Base-by-base conservation (phyloP, 53 echinoderm and acorn worm genomes). In the Pentamera pediparva region DNA sequence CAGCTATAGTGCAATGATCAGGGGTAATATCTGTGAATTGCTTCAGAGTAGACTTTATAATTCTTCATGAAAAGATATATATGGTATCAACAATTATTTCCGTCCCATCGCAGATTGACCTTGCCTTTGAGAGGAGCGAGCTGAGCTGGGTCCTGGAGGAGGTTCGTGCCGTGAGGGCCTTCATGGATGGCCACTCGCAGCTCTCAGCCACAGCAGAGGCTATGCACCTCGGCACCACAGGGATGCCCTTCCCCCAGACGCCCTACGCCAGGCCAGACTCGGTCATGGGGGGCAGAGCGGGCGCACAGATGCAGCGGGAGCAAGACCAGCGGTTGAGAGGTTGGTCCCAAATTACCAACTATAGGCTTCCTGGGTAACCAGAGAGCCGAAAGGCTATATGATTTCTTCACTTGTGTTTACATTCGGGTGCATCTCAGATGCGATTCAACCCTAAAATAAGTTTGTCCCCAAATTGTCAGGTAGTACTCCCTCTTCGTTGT, bases 181-280 rank as follows among this genome's bases (percentile, higher is more conserved):
- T 96, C 43, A 61, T 91, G 69, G 79, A 96, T 61, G 79, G 72
- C 37, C 85, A 88, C 63, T 96, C 96, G 26, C 96, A 91, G 35
- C 86, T 81, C 5, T 72, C 73, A 3, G 54, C 73, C 24, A 45
- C 45, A 4, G 67, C 29, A 29, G 67, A 67, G 30, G n/a, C n/a
- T 38, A 39, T 65, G 13, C 37, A 24, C 22, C 37, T 21, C 25
- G 6, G 38, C 38, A 65, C 65, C 1, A 38, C 65, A 6, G 38
- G 65, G 4, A 65, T 65, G 8, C n/a, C n/a, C n/a, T n/a, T n/a
- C 28, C 19, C 32, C 15, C 70, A 70, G 70, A 49, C 52, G 4
- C 31, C 49, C 1, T 61, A 53, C 25, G 56, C 48, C 2, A 59
- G 67, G 32, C 79, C 79, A 27, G 79, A 78, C 56, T 65, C 67